Evolutionary conservation across 2,888 invertebrate species (phyloP).

Genomic region (Dichetophora obliterata): DNA sequence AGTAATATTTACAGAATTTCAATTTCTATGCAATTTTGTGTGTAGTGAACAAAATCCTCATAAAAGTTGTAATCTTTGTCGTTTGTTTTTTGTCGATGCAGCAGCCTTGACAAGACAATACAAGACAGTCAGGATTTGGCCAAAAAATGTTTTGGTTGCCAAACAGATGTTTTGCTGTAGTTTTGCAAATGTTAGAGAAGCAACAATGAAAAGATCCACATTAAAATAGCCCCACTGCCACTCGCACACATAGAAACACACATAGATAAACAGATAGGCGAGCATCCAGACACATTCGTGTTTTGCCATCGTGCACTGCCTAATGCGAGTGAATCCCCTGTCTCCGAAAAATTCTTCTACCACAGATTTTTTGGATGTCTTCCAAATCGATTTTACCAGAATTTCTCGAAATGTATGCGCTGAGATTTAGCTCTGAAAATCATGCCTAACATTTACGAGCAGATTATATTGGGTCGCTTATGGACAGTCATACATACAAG

Average conservation of each 20-base stretch:
- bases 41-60: neutral
- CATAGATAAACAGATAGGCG: conserved; percentile 6
- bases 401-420: conserved; percentile 24
- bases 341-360: conserved; percentile 1
- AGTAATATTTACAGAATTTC: neutral
- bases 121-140: neutral
- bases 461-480: conserved; percentile 28
- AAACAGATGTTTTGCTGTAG: conserved; percentile 42
- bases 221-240: conserved; percentile 35
- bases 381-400: conserved; percentile 34
- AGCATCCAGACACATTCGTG: conserved; percentile 28
- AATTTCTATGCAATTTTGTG: conserved; percentile 8
- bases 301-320: conserved; percentile 27
- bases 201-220: neutral
- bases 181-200: conserved; percentile 41
- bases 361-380: conserved; percentile 31
- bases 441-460: conserved; percentile 36
- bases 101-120: conserved; percentile 19
- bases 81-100: neutral
- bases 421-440: conserved; percentile 29
- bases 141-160: conserved; percentile 22
- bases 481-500: neutral
- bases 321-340: neutral
- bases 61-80: conserved; percentile 11
- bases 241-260: conserved; percentile 33